phyloP scores from a whole-genome alignment of 2,113 vertebrate species.

The Channa argus region DNA sequence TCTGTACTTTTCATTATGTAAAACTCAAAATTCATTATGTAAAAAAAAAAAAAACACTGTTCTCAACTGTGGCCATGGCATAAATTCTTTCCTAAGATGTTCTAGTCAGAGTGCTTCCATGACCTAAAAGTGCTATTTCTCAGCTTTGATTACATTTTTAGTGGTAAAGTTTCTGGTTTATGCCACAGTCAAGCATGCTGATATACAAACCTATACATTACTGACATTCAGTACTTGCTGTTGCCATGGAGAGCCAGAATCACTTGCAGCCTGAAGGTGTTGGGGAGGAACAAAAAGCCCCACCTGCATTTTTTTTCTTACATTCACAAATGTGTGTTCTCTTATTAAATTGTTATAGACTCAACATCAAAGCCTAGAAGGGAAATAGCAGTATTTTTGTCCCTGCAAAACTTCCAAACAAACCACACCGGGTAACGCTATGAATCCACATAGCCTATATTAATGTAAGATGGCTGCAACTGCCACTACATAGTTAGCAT shows the following conservation, averaged over 20 bases:
- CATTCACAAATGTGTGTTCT: slow-evolving; percentile 26
- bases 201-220: slow-evolving; percentile 21
- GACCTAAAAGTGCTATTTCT: slow-evolving; percentile 1
- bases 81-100: neutral
- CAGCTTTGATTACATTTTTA: slow-evolving; percentile 22
- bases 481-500: neutral
- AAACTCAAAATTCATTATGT: neutral
- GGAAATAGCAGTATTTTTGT: slow-evolving; percentile 24
- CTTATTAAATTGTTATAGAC: slow-evolving; percentile 55
- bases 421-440: slow-evolving; percentile 16
- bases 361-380: slow-evolving; percentile 39
- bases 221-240: slow-evolving; percentile 24
- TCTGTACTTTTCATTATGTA: neutral
- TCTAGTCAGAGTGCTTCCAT: neutral
- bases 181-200: neutral
- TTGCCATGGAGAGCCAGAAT: slow-evolving; percentile 63
- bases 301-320: slow-evolving; percentile 25
- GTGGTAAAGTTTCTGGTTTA: neutral
- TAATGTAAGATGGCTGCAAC: neutral
- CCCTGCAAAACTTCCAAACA: neutral
- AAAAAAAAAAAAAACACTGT: neutral
- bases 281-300: neutral
- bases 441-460: neutral
- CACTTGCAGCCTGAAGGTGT: slow-evolving; percentile 38
- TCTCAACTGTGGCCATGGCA: neutral